Evolutionary conservation across 2,113 vertebrate genomes (phyloP).

Genomic region (Triplophysa dalaica): DNA sequence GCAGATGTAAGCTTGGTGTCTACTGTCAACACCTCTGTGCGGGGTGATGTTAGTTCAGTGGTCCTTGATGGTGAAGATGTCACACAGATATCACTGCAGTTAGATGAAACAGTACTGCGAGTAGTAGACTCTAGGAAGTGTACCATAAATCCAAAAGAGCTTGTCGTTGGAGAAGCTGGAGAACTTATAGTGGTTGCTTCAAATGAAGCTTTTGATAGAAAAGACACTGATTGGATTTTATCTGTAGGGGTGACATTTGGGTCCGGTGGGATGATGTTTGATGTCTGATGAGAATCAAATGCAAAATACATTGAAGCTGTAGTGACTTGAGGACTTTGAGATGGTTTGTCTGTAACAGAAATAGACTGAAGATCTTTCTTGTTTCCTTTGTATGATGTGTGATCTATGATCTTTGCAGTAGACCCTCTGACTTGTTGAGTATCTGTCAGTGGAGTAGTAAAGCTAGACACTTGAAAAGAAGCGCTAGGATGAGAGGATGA

Average conservation of each 20-base stretch:
- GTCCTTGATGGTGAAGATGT: neutral
- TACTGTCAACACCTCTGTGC: neutral
- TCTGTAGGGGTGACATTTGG: neutral
- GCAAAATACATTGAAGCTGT: neutral
- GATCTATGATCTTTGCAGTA: neutral
- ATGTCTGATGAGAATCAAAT: neutral
- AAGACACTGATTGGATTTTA: neutral
- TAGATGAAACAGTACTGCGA: neutral
- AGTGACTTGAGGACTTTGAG: neutral
- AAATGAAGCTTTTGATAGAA: neutral
- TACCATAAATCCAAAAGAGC: neutral
- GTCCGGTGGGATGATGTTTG: neutral
- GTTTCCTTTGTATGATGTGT: neutral
- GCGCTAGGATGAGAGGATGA: neutral
- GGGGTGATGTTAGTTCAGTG: neutral
- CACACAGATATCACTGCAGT: neutral
- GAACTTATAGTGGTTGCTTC: neutral
- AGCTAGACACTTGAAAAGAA: neutral
- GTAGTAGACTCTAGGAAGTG: neutral
- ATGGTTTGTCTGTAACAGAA: neutral
- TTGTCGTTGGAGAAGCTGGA: neutral
- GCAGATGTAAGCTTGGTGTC: neutral
- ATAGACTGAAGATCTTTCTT: neutral
- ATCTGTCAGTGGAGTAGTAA: neutral
- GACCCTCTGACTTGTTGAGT: neutral